Percentiles rank a stretch among this genome's conserved stretches.
Conservation (phyloP, 2,888 invertebrate genomes). For the Drosophila koepferae region DNA sequence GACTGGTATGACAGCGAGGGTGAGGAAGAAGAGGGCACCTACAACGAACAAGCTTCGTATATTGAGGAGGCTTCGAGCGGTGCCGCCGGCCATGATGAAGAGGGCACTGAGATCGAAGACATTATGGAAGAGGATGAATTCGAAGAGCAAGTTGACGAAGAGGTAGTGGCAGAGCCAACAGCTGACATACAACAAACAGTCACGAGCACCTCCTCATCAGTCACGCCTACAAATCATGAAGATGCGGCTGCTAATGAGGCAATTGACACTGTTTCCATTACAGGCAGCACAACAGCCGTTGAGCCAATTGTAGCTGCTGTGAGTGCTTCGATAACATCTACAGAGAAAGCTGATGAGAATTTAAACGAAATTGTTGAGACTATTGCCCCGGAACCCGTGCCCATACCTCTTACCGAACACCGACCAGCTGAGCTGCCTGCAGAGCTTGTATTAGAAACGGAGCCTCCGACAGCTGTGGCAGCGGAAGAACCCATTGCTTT, state of each 20-base stretch:
- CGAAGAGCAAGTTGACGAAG: constrained; percentile 38
- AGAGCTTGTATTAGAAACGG: constrained; percentile 25
- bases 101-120: constrained; percentile 69
- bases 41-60: constrained; percentile 76
- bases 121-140: constrained; percentile 61
- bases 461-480: background rate
- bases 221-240: constrained; percentile 63
- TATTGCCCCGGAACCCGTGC: background rate
- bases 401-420: constrained; percentile 36
- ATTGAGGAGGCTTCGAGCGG: constrained; percentile 77
- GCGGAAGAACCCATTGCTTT: constrained; percentile 28
- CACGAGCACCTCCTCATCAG: constrained; percentile 49
- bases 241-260: constrained; percentile 13
- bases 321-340: background rate
- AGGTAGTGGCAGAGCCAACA: constrained; percentile 5
- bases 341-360: background rate
- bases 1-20: constrained; percentile 77
- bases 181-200: constrained; percentile 40
- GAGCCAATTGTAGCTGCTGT: background rate
- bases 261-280: constrained; percentile 48
- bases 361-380: background rate
- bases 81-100: constrained; percentile 50
- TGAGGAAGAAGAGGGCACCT: constrained; percentile 76
- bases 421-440: constrained; percentile 24
- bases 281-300: constrained; percentile 37